phyloP scores from a whole-genome alignment of 2,797 vertebrate genomes.

The Pyrrhura leucotis region DNA sequence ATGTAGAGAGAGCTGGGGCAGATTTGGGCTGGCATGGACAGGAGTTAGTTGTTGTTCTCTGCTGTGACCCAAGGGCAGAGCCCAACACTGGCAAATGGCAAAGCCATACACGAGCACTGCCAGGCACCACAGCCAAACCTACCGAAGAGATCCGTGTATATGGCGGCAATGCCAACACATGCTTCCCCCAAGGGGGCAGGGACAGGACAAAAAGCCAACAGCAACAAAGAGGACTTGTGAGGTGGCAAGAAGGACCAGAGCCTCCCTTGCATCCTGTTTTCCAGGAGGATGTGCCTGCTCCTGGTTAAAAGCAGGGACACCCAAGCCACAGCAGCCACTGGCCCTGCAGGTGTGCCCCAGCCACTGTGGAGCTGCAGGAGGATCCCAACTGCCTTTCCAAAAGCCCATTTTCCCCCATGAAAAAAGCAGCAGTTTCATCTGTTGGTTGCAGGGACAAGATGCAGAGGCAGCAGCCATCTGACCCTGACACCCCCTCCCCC shows the following conservation, averaged over 20 bases:
- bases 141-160: rapidly evolving
- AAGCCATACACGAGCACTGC: not conserved
- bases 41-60: not conserved
- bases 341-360: not conserved
- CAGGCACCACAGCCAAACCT: not conserved
- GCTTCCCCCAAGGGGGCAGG: not conserved
- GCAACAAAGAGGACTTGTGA: not conserved
- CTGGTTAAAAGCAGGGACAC: not conserved
- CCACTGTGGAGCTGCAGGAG: rapidly evolving
- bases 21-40: not conserved
- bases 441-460: rapidly evolving
- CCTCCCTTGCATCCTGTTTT: rapidly evolving
- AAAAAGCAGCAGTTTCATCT: not conserved
- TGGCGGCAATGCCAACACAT: rapidly evolving
- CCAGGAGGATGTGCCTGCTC: rapidly evolving
- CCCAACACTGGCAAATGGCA: not conserved
- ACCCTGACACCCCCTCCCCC: not conserved
- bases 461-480: not conserved
- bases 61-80: not conserved
- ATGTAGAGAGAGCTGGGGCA: not conserved
- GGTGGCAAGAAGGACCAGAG: not conserved
- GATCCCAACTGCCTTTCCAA: not conserved
- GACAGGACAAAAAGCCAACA: not conserved
- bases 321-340: rapidly evolving
- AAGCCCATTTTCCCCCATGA: not conserved